Conservation (phyloP, 1,140 invertebrate genomes). For the Monomorium pharaonis region DNA sequence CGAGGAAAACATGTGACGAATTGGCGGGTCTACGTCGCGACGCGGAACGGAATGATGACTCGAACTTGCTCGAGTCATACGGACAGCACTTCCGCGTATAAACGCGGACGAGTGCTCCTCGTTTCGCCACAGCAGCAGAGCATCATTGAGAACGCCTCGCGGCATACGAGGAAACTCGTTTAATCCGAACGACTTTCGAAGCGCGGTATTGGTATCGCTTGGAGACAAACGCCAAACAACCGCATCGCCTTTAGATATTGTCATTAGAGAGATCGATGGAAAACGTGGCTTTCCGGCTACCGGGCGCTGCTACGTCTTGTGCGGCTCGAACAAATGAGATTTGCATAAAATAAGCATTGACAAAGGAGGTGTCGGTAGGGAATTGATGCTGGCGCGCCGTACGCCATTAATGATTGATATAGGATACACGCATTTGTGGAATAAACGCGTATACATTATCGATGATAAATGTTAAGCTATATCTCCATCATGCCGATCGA, state of each 20-base stretch:
- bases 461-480: conserved; percentile 10
- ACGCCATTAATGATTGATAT: background rate
- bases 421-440: background rate
- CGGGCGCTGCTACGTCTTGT: background rate
- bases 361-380: background rate
- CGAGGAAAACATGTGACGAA: conserved; percentile 47
- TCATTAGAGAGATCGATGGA: background rate
- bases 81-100: conserved; percentile 66
- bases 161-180: background rate
- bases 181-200: conserved; percentile 27
- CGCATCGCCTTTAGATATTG: background rate
- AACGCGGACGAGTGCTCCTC: conserved; percentile 48
- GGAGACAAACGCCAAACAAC: background rate
- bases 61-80: conserved; percentile 32
- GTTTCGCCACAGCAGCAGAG: conserved; percentile 48
- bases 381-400: background rate
- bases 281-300: background rate
- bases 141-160: conserved; percentile 13
- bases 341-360: background rate
- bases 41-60: conserved; percentile 40
- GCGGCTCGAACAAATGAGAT: background rate
- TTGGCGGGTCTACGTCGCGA: conserved; percentile 60
- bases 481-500: conserved; percentile 12
- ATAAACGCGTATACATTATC: conserved; percentile 8
- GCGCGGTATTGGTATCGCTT: background rate